Percentiles rank a stretch among this genome's conserved stretches.
Conservation (phyloP, 2,797 vertebrate species). For the Catostomus latipinnis region DNA sequence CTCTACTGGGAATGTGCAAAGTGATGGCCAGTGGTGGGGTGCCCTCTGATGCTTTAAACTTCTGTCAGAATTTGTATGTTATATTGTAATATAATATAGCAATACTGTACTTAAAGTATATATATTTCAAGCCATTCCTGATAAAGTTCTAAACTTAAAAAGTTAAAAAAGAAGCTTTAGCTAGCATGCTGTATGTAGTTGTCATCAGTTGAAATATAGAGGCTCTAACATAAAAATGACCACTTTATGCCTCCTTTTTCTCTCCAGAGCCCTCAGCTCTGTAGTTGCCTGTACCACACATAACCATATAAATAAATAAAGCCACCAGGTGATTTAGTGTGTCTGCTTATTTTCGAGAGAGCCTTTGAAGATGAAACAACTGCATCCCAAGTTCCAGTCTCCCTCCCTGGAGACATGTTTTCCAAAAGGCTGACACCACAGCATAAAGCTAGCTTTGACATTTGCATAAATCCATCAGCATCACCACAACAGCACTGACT, state of each 20-base stretch:
- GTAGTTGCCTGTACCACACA: slow-evolving; percentile 14
- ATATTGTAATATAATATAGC: background rate
- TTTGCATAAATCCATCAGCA: slow-evolving; percentile 58
- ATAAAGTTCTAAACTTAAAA: background rate
- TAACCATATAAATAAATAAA: slow-evolving; percentile 46
- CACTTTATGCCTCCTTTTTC: slow-evolving; percentile 3
- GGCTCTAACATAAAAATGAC: background rate
- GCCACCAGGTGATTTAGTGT: slow-evolving; percentile 51
- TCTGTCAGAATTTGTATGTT: background rate
- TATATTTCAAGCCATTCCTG: background rate
- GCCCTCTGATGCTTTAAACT: background rate
- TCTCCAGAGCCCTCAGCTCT: background rate
- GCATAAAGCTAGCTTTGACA: slow-evolving; percentile 52
- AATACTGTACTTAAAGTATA: background rate
- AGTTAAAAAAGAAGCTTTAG: background rate
- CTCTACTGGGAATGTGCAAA: slow-evolving; percentile 67
- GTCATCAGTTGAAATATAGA: background rate
- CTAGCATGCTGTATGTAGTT: background rate
- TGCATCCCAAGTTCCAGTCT: slow-evolving; percentile 46
- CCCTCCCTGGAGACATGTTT: slow-evolving; percentile 54
- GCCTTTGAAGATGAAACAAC: slow-evolving; percentile 63
- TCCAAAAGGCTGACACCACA: slow-evolving; percentile 52
- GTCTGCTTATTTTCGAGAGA: slow-evolving; percentile 51
- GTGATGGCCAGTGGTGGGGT: slow-evolving; percentile 58
- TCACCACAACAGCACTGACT: slow-evolving; percentile 42